phyloP scores from a whole-genome alignment of 1,140 invertebrate genomes.

The Apolygus lucorum region DNA sequence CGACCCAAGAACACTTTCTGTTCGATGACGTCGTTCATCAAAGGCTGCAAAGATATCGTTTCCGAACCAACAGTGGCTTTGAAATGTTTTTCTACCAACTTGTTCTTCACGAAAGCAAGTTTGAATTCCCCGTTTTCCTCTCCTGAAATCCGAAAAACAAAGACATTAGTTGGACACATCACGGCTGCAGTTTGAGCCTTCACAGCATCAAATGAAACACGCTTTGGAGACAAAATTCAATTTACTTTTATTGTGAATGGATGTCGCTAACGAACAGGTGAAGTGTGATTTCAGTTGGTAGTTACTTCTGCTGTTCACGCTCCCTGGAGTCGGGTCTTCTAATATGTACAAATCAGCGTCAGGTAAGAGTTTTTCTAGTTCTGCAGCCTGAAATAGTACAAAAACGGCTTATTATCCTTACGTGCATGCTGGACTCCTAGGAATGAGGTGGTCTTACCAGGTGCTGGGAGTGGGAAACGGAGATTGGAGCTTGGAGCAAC shows the following conservation, averaged over 20 bases:
- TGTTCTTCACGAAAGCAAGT: background rate
- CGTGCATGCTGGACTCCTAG: too few species aligned
- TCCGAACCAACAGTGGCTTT: slow-evolving; percentile 14
- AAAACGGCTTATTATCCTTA: too few species aligned
- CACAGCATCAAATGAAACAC: too few species aligned
- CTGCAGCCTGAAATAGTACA: background rate
- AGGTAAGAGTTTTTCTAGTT: background rate
- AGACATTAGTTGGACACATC: too few species aligned
- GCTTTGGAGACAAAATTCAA: too few species aligned
- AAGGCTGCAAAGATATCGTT: slow-evolving; percentile 14
- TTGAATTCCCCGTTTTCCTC: too few species aligned
- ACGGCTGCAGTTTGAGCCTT: too few species aligned
- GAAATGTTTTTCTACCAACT: slow-evolving; percentile 12
- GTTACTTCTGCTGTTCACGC: background rate
- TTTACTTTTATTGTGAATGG: background rate
- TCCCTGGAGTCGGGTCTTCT: background rate
- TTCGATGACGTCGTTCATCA: slow-evolving; percentile 9
- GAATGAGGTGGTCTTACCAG: too few species aligned
- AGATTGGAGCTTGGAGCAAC: too few species aligned
- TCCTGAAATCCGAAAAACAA: too few species aligned
- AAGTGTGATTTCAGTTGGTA: background rate
- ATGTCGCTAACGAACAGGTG: background rate
- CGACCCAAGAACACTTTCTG: slow-evolving; percentile 2
- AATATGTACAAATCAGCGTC: background rate
- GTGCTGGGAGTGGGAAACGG: too few species aligned